Evolutionary conservation across 2,113 vertebrate genomes (phyloP), one percentile per base, ranked within the genome.

Genomic region (Caloenas nicobarica): DNA sequence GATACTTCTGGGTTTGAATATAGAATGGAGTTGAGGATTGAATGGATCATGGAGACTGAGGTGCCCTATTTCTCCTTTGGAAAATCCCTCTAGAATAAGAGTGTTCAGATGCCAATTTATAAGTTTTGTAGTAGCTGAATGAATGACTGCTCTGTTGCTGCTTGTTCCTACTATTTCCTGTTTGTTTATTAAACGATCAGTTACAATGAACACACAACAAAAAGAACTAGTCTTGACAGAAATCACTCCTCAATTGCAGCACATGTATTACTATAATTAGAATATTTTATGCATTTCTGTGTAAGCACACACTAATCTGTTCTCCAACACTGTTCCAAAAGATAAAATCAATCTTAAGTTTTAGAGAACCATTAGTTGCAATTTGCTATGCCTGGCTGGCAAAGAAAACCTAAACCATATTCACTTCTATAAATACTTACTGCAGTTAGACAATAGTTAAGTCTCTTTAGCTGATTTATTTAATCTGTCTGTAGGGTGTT

Each of bases 171-270:
- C 40, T 61, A 17, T 70, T 95, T 91, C 60, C 51, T 79, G 46
- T 92, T 86, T 81, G 66, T 81, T 92, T 92, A 72, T 89, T 86
- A 76, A 92, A 80, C 29, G 36, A 91, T 95, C 83, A 77, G 24
- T 87, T 91, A 50, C 70, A 87, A 24, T 6, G 44, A 84, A 66
- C 50, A 58, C 44, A 72, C 10, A 46, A 74, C 40, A 33, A 42
- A 34, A 89, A 80, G 46, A 83, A 77, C 36, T 26, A 34, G 25
- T 62, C 57, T 86, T 86, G 56, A 76, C 46, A 94, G 84, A 91
- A 95, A 87, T 61, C 70, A 48, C 29, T 44, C 9, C 73, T 92
- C 77, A 62, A 46, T 80, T 54, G 77, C 77, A 72, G 48, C 40
- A 72, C 51, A 33, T 58, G 23, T 53, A 61, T 79, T 88, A 78